These are phyloP conservation scores for Xenopus borealis DNA, from an alignment of 2,113 vertebrate species.

Conservation along the genomic window DNA sequence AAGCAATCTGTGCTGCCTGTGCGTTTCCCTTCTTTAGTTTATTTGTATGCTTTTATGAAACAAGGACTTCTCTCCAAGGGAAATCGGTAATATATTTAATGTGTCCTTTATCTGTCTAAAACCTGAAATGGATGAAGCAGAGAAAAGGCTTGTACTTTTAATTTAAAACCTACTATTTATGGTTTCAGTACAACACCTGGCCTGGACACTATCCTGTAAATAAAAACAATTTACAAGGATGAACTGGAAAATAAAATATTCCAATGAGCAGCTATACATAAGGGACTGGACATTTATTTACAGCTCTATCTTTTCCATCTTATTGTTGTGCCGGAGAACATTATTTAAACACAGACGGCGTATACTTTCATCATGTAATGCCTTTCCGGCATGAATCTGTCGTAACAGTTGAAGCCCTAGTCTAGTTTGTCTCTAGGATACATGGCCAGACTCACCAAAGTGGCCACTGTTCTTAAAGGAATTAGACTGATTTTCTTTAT, in stretches of 20 bases:
- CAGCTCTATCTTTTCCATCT: too few species aligned
- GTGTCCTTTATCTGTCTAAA: constrained; percentile 22
- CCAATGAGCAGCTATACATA: neutral
- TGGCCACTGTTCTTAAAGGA: too few species aligned
- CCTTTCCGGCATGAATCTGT: too few species aligned
- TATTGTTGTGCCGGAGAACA: too few species aligned
- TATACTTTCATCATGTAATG: too few species aligned
- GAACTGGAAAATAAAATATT: neutral
- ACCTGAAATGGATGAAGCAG: neutral
- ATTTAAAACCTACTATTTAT: neutral
- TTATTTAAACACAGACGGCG: too few species aligned
- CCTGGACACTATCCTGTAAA: neutral
- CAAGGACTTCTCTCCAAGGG: neutral
- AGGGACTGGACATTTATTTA: neutral
- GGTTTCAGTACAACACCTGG: neutral
- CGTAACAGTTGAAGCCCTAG: too few species aligned
- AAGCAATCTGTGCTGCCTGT: constrained; percentile 17
- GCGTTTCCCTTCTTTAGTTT: constrained; percentile 7
- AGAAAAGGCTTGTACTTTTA: neutral
- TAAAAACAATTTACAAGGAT: neutral
- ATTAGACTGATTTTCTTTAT: too few species aligned
- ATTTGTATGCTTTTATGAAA: neutral
- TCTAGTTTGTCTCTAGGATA: too few species aligned
- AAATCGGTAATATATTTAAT: constrained; percentile 18
- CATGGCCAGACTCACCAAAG: too few species aligned